phyloP scores from a whole-genome alignment of 1,140 invertebrate species.

The Rhopalosiphum maidis region DNA sequence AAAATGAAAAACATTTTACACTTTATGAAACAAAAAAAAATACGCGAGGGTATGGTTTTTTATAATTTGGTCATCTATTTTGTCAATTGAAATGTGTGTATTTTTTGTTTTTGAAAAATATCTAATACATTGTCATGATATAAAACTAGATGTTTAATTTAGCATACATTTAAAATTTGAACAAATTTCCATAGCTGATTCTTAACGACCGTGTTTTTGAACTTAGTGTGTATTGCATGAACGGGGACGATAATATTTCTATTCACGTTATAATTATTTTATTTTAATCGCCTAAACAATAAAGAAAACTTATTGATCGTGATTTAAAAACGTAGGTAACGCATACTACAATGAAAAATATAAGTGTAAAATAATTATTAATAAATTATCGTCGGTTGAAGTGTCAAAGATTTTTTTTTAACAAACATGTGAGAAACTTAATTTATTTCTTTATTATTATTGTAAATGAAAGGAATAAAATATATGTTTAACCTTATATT shows the following conservation, averaged over 20 bases:
- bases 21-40: background rate
- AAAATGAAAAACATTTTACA: constrained; percentile 12
- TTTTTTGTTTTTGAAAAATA: background rate
- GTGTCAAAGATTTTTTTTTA: background rate
- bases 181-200: no score
- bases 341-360: background rate
- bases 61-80: background rate
- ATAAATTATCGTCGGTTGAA: background rate
- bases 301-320: background rate
- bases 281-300: background rate
- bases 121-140: background rate
- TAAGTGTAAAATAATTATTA: background rate
- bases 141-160: no score
- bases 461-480: background rate
- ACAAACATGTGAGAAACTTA: background rate
- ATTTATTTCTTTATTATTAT: background rate
- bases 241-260: background rate
- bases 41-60: background rate
- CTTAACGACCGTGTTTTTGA: no score
- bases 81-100: background rate
- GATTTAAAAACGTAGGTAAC: background rate
- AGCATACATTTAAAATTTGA: no score
- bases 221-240: no score
- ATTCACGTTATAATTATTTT: background rate
- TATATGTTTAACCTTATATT: constrained; percentile 5